Base-by-base conservation (phyloP, 2,797 vertebrate species). In the Pristis pectinata region DNA sequence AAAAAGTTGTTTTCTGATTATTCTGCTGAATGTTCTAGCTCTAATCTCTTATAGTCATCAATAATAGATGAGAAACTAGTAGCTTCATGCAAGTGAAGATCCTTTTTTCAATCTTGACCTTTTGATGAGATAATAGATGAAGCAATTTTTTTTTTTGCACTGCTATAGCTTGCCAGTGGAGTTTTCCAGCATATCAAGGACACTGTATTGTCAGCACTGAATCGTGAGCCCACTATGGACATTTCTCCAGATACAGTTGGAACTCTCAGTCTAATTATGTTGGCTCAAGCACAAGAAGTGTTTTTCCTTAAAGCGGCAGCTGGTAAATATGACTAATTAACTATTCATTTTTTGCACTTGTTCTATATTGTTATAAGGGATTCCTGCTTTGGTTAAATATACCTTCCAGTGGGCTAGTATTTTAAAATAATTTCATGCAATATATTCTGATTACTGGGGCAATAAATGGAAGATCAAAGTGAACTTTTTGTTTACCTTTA, bases 281-380 rank as follows among this genome's bases (percentile, higher is more conserved):
- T 99, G 97, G 98, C 99, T 95, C 99, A 99, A 97, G 99, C 99
- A 59, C 99, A 99, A 96, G 99, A 99, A 97, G 99, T 99, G 94
- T 99, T 99, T 96, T 99, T 99, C 97, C 96, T 99, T 96, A 99
- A 99, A 97, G 99, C 99, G 41, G 98, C 98, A 89, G 97, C 98
- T 98, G 99, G 99, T 99, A 98, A 95, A 77, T 95, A 59, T 91
- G 9, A 72, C 24, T 67, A 53, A 7, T 53, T 76, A 53, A 49
- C 56, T 74, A 30, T 76, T 76, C 2, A 41, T 59, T 44, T 89
- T 53, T 74, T 93, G 24, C 37, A 30, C 9, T 24, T 56, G 82
- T 53, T 34, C 24, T 56, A 82, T 41, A 91, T 19, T 37, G 34
- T 17, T 89, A 7, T 27, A 9, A 59, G 11, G 49, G 34, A 6